phyloP scores from a whole-genome alignment of 2,113 vertebrate genomes.

The Alaudala cheleensis region DNA sequence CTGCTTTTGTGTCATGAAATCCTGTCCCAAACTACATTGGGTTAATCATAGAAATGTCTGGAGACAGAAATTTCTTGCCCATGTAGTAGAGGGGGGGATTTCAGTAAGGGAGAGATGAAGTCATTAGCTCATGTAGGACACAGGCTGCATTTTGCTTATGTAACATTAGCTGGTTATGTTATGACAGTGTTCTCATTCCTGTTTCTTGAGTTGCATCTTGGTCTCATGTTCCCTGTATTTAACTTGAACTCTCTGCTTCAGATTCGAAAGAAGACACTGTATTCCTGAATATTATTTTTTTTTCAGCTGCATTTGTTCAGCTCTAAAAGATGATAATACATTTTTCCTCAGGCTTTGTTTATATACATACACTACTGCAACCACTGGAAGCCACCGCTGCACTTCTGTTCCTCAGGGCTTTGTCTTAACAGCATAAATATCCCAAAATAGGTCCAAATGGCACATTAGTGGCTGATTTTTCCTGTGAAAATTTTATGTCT shows the following conservation, averaged over 20 bases:
- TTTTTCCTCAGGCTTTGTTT: not conserved
- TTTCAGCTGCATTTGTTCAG: not conserved
- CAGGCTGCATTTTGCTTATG: not conserved
- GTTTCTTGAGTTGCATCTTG: not conserved
- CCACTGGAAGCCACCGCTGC: not conserved
- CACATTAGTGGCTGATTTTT: not conserved
- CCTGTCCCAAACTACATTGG: not conserved
- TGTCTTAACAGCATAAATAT: not conserved
- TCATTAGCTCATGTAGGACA: not conserved
- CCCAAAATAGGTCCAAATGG: not conserved
- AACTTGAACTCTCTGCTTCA: not conserved
- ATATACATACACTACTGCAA: not conserved
- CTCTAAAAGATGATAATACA: not conserved
- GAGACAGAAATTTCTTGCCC: not conserved
- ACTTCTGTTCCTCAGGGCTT: not conserved
- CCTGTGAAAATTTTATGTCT: not conserved
- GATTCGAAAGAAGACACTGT: not conserved
- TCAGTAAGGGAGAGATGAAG: not conserved
- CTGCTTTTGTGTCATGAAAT: not conserved
- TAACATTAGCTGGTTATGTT: not conserved
- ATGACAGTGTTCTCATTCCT: not conserved
- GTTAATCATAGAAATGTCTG: not conserved
- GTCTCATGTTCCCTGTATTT: not conserved
- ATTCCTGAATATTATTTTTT: not conserved
- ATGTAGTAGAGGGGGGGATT: not conserved